Percentiles rank a stretch among this genome's conserved stretches.
Evolutionary conservation across 2,797 vertebrate genomes (phyloP).

Genomic region (Galaxias olidus): DNA sequence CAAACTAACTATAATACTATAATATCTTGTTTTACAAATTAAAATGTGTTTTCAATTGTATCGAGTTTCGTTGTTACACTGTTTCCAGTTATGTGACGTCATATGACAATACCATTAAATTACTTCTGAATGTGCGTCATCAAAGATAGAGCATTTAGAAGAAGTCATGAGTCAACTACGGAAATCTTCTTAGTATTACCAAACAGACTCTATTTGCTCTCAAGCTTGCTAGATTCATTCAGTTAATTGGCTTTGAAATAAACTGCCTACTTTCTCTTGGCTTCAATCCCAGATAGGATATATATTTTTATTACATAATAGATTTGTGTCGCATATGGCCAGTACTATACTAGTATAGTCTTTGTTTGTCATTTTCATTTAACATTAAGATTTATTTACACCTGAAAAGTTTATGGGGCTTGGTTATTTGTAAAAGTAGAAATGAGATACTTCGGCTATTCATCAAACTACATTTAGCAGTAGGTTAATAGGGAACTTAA

Average conservation of each 20-base stretch:
- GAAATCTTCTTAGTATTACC: constrained; percentile 52
- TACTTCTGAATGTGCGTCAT: constrained; percentile 34
- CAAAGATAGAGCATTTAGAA: constrained; percentile 38
- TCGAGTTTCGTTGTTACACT: too few relatives aligned
- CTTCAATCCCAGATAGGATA: constrained; percentile 75
- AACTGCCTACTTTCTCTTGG: constrained; percentile 71
- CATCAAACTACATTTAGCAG: too few relatives aligned
- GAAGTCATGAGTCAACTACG: constrained; percentile 58
- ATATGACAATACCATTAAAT: constrained; percentile 19
- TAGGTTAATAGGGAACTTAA: too few relatives aligned
- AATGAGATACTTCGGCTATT: too few relatives aligned
- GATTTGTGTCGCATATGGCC: constrained; percentile 60
- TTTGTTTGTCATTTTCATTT: too few relatives aligned
- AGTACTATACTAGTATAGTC: too few relatives aligned
- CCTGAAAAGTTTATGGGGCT: too few relatives aligned
- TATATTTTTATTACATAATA: constrained; percentile 78
- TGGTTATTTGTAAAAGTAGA: too few relatives aligned
- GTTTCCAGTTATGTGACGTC: not conserved
- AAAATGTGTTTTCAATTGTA: too few relatives aligned
- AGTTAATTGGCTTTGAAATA: constrained; percentile 77
- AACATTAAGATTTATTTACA: too few relatives aligned
- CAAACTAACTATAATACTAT: too few relatives aligned
- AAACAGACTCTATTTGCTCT: constrained; percentile 53
- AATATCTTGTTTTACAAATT: too few relatives aligned
- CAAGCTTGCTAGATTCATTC: constrained; percentile 64